Evolutionary conservation across 2,113 vertebrate species (phyloP), one percentile per base, ranked within the genome.

Genomic region (Atractosteus spatula): DNA sequence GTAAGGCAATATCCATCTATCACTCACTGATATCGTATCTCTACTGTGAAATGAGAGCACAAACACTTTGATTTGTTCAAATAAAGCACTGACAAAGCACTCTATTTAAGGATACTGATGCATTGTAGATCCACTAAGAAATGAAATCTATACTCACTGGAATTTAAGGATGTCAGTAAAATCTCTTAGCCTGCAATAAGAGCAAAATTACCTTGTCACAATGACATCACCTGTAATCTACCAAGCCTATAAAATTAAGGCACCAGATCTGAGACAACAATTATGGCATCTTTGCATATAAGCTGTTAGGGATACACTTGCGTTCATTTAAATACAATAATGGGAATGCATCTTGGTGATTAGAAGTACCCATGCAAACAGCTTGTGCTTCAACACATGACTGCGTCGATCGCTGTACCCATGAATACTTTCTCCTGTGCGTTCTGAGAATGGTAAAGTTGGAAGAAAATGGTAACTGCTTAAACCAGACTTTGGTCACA

Each of bases 301-400:
- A 41, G 43, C 14, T 7, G 29, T 47, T n/a, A 13, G 64, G 45
- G 43, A 65, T 41, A 61, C 13, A 8, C 45, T 42, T 51, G 16
- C 44, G 43, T 62, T 42, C 47, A 17, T 62, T 12, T 62, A n/a
- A 51, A 56, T 17, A 42, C 8, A 5, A 8, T 17, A 47, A 2
- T 43, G 17, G 14, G 8, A 29, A 41, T 55, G 62, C 41, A 12
- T 55, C 41, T 41, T n/a, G 2, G 41, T 10, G 14, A 17, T 66
- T 66, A 59, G 2, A n/a, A 11, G 55, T 41, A 67, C 57, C 57
- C 62, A 55, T 16, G 55, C 41, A 54, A 73, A 44, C 64, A 67
- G 71, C 63, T 73, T 63, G 44, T 73, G 64, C 57, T 67, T 41
- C 55, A 63, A 73, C 55, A 51, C 43, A 63, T 17, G 55, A 54